Conservation (phyloP, 1,140 invertebrate species). For the Episyrphus balteatus region DNA sequence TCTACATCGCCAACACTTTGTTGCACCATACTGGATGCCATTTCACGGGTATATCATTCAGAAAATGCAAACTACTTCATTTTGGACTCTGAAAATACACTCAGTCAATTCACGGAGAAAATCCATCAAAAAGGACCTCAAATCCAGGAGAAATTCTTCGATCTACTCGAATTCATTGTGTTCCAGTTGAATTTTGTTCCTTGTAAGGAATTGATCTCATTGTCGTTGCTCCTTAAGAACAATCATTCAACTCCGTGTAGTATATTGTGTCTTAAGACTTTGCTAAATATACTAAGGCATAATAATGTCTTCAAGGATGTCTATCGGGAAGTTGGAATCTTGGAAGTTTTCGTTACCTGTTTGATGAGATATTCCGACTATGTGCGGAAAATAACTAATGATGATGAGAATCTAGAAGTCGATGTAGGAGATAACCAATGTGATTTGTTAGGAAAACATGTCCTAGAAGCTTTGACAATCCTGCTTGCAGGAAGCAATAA, state of each 20-base stretch:
- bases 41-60: constrained; percentile 92
- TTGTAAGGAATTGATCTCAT: constrained; percentile 94
- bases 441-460: constrained; percentile 67
- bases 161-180: constrained; percentile 90
- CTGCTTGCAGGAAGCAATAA: constrained; percentile 57
- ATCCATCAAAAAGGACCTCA: constrained; percentile 82
- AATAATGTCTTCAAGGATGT: constrained; percentile 95
- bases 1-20: constrained; percentile 74
- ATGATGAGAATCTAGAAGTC: constrained; percentile 23
- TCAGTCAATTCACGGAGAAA: constrained; percentile 92
- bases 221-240: constrained; percentile 84
- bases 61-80: constrained; percentile 99
- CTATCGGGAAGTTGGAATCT: constrained; percentile 91
- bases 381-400: constrained; percentile 26
- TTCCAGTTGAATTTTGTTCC: constrained; percentile 97
- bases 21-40: constrained; percentile 86
- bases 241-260: constrained; percentile 67
- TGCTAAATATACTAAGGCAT: constrained; percentile 77
- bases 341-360: constrained; percentile 95
- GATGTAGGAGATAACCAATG: constrained; percentile 40
- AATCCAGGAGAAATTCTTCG: constrained; percentile 93
- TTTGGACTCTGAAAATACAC: constrained; percentile 87
- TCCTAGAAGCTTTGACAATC: constrained; percentile 78
- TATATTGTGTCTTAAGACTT: constrained; percentile 78
- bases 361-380: constrained; percentile 70